phyloP scores from a whole-genome alignment of 2,113 vertebrate genomes.

The Arizona elegans region DNA sequence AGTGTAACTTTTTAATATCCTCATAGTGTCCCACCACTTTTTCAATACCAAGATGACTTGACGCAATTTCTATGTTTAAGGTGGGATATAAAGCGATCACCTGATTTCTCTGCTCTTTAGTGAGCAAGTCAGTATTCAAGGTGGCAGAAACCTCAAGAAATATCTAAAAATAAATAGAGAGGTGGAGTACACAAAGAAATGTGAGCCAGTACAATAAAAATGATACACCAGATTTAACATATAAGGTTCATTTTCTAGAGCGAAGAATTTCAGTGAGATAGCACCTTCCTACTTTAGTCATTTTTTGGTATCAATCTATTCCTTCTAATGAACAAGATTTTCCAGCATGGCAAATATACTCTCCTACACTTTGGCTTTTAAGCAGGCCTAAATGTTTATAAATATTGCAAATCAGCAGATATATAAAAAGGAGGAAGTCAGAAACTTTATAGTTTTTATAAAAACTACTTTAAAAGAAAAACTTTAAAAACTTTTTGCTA shows the following conservation, averaged over 20 bases:
- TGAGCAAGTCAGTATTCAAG: slow-evolving; percentile 65
- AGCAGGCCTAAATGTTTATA: not conserved
- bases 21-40: slow-evolving; percentile 62
- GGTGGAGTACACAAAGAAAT: not conserved
- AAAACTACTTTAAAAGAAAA: not conserved
- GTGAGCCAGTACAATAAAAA: not conserved
- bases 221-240: not conserved
- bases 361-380: not conserved
- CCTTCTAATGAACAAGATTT: not conserved
- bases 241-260: not conserved
- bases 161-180: slow-evolving; percentile 65
- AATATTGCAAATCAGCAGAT: not conserved
- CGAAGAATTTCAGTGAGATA: not conserved
- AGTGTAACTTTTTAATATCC: slow-evolving; percentile 66
- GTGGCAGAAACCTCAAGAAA: slow-evolving; percentile 66
- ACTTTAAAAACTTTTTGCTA: not conserved
- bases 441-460: not conserved
- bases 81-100: slow-evolving; percentile 55
- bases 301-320: not conserved
- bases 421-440: not conserved
- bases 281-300: not conserved
- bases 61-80: slow-evolving; percentile 43
- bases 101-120: slow-evolving; percentile 57
- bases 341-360: not conserved
- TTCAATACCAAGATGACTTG: slow-evolving; percentile 27